Evolutionary conservation across 2,888 invertebrate species (phyloP), one percentile per base, ranked within the genome.

Genomic region (Cryptophagus acutangulus): DNA sequence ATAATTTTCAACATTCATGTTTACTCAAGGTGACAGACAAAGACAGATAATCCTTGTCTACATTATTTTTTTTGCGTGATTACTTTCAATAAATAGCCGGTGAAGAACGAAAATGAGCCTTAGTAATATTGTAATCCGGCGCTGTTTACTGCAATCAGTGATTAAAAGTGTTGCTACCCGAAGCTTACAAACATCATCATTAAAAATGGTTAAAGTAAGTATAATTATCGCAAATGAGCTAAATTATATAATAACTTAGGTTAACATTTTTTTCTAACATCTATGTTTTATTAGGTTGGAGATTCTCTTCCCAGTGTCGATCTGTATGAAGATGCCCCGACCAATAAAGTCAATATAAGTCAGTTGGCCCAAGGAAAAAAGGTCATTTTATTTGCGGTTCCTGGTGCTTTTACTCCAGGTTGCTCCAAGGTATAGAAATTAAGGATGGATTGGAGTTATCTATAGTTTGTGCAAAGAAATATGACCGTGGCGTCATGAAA

Each of bases 331-430:
- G 84, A 87, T 64, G 81, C 82, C 3, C 93, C 94, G 4, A 84
- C 84, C 0, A 88, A 86, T 54, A 91, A 90, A 71, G 86, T 95
- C 3, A 89, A 87, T 67, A 72, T 86, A 26, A 72, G 75, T 2
- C 79, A 88, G 10, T 66, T 86, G 40, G 77, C 82, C 37, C 69
- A 77, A 24, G 86, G 84, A 12, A 92, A 91, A 62, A 93, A 89
- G 63, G 77, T 91, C 0, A 76, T 94, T 6, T 66, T 94, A 40
- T 91, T 95, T 65, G 94, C 84, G 14, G 92, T 95, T 6, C 94
- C 94, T 10, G 95, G 95, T 4, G 94, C 94, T 2, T 95, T 92
- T 61, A 94, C 94, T 1, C 94, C 94, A 4, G 91, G 90, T 3
- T 94, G 94, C 65, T 88, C 90, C 0, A 83, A 85, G 74, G 87